phyloP scores from a whole-genome alignment of 1,140 invertebrate genomes.

The Zelostemma sp. region DNA sequence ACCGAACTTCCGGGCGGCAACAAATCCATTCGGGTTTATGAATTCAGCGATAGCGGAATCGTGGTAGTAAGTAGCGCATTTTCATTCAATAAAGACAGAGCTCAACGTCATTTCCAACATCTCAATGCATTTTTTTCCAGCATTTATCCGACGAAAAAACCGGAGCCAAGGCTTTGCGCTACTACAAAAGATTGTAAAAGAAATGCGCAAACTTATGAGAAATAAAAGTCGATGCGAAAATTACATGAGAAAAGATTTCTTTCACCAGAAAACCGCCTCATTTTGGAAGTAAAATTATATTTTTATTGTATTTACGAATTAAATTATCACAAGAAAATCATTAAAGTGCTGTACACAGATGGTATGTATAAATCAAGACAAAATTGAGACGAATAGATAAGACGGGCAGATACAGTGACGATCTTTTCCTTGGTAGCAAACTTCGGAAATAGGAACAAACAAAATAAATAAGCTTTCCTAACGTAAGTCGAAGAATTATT shows the following conservation, averaged over 20 bases:
- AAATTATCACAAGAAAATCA: slow-evolving; percentile 67
- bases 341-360: slow-evolving; percentile 66
- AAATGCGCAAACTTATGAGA: slow-evolving; percentile 5
- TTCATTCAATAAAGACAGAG: too few species aligned
- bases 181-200: slow-evolving; percentile 59
- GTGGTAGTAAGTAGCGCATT: slow-evolving; percentile 56
- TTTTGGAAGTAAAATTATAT: slow-evolving; percentile 1
- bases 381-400: background rate
- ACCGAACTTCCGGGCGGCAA: slow-evolving; percentile 50
- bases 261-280: background rate
- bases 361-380: slow-evolving; percentile 52
- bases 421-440: slow-evolving; percentile 57
- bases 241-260: background rate
- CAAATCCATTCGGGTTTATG: slow-evolving; percentile 55
- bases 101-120: slow-evolving; percentile 3
- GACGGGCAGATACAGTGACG: slow-evolving; percentile 50
- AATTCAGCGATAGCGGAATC: slow-evolving; percentile 61
- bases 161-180: slow-evolving; percentile 52
- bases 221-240: slow-evolving; percentile 13
- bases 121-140: slow-evolving; percentile 43
- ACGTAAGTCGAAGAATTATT: slow-evolving; percentile 59
- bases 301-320: slow-evolving; percentile 36
- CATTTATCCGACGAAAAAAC: slow-evolving; percentile 50
- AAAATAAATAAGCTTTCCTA: slow-evolving; percentile 61
- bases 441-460: slow-evolving; percentile 62